Conservation (phyloP, 2,888 invertebrate genomes). For the Ischnus inquisitorius region DNA sequence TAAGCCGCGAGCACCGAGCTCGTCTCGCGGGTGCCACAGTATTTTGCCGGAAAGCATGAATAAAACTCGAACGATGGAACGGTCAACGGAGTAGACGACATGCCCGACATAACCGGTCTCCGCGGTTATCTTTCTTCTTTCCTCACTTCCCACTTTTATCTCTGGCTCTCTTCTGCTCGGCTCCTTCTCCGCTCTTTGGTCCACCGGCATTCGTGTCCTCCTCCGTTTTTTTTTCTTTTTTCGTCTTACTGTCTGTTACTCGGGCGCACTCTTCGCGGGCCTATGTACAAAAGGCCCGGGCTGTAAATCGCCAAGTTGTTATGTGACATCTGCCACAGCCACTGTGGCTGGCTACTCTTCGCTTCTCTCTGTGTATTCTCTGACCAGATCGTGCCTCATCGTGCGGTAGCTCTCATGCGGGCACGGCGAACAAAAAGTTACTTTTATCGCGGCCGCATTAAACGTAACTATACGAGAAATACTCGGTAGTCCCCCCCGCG, state of each 20-base stretch:
- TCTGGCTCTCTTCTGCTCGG: constrained; percentile 28
- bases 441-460: constrained; percentile 55
- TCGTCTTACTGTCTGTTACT: constrained; percentile 39
- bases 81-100: constrained; percentile 70
- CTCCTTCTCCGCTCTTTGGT: constrained; percentile 39
- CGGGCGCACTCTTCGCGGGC: constrained; percentile 51
- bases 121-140: constrained; percentile 53
- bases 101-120: constrained; percentile 72
- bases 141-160: constrained; percentile 34
- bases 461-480: constrained; percentile 54
- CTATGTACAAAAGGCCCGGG: constrained; percentile 62
- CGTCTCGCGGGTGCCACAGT: constrained; percentile 52
- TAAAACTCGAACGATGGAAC: constrained; percentile 72
- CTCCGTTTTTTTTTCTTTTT: constrained; percentile 11
- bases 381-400: constrained; percentile 23
- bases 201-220: constrained; percentile 9
- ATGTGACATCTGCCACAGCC: constrained; percentile 68
- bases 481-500: constrained; percentile 4
- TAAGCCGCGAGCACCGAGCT: constrained; percentile 30
- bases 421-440: constrained; percentile 31
- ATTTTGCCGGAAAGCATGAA: constrained; percentile 72
- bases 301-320: constrained; percentile 67
- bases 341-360: constrained; percentile 43
- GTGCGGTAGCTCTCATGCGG: constrained; percentile 45
- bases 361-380: constrained; percentile 21